These are phyloP conservation scores for Phengaris alcon DNA, from an alignment of 2,888 invertebrate species.

Conservation along the genomic window DNA sequence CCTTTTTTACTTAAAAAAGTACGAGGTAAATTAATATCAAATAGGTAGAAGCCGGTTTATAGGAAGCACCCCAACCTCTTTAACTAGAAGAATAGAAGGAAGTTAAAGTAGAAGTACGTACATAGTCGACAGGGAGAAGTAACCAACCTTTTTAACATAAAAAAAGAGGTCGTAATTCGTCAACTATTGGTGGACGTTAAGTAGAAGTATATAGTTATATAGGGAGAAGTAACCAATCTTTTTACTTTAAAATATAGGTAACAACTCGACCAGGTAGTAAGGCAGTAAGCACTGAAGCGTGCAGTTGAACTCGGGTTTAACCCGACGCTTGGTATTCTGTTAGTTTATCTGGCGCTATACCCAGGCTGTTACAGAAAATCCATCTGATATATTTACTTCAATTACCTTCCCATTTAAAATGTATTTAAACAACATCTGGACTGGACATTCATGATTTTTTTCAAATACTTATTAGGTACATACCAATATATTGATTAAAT, in stretches of 20 bases:
- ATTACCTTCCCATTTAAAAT: not conserved
- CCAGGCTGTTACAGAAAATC: constrained; percentile 2
- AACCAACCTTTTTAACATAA: too few species aligned
- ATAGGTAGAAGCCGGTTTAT: too few species aligned
- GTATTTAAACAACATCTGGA: not conserved
- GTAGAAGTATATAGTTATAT: not conserved
- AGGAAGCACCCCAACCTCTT: too few species aligned
- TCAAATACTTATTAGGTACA: not conserved
- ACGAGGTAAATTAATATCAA: too few species aligned
- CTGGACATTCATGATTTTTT: not conserved
- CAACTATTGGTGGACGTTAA: too few species aligned
- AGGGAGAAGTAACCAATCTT: not conserved
- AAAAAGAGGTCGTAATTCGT: too few species aligned
- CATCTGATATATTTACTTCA: constrained; percentile 14
- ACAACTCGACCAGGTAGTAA: not conserved
- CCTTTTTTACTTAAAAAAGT: not conserved
- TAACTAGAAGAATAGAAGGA: too few species aligned
- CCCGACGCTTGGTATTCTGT: not conserved
- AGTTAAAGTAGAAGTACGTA: too few species aligned
- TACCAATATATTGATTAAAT: not conserved
- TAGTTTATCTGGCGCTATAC: constrained; percentile 21
- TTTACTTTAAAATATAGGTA: not conserved
- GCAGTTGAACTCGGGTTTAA: not conserved
- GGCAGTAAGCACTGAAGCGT: constrained; percentile 8
- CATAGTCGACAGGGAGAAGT: too few species aligned